These are phyloP conservation scores for Callithrix jacchus DNA, from an alignment of 2,113 vertebrate genomes.

Conservation along the genomic window DNA sequence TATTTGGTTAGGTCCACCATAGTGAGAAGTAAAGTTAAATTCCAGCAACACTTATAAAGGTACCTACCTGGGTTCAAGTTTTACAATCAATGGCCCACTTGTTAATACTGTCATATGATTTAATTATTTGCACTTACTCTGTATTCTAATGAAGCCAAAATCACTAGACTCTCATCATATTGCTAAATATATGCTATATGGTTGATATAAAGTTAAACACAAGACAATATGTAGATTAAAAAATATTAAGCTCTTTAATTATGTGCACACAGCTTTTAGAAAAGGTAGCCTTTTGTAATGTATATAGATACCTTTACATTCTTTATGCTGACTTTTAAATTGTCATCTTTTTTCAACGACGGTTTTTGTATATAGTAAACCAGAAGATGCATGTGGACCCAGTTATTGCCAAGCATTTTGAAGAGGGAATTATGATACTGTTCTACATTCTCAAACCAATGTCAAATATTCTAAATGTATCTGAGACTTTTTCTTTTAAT, in stretches of 20 bases:
- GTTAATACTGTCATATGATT: not conserved
- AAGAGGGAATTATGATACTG: not conserved
- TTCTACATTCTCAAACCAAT: conserved; percentile 14
- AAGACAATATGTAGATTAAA: conserved; percentile 58
- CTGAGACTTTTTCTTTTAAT: conserved; percentile 11
- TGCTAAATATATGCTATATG: not conserved
- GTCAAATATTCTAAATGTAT: conserved; percentile 29
- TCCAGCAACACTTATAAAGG: not conserved
- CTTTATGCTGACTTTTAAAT: conserved; percentile 48
- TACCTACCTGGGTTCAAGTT: not conserved
- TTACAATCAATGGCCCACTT: not conserved
- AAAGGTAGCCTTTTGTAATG: conserved; percentile 49
- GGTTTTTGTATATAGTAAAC: conserved; percentile 7
- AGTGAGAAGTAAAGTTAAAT: conserved; percentile 33
- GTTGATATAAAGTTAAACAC: conserved; percentile 50
- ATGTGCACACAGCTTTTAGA: conserved; percentile 60
- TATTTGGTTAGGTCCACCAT: not conserved
- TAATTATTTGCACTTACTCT: conserved; percentile 40
- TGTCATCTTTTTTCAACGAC: conserved; percentile 24
- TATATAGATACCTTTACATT: conserved; percentile 5
- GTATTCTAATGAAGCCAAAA: conserved; percentile 15
- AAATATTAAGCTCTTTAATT: conserved; percentile 75
- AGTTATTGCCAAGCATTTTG: not conserved
- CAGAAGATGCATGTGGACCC: not conserved
- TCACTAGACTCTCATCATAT: not conserved